Evolutionary conservation across 1,140 invertebrate genomes (phyloP).

Genomic region (Danaus plexippus): DNA sequence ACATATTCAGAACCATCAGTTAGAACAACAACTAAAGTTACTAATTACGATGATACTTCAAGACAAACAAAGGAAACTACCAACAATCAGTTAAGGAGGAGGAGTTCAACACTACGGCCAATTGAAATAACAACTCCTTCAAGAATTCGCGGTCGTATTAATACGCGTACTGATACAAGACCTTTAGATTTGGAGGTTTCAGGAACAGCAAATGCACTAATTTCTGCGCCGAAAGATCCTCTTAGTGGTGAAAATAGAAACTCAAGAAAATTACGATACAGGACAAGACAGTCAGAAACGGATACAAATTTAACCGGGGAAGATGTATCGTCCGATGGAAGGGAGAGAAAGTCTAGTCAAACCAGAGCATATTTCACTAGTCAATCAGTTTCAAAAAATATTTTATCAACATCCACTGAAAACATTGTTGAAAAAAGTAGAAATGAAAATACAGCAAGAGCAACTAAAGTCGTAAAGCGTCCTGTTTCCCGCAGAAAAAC

Average conservation of each 20-base stretch:
- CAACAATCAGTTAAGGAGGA: conserved; percentile 43
- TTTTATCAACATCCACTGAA: conserved; percentile 36
- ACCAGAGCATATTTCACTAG: conserved; percentile 43
- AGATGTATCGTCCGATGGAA: conserved; percentile 31
- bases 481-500: conserved; percentile 42
- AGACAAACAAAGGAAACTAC: neutral
- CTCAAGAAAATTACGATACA: conserved; percentile 54
- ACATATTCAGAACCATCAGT: neutral
- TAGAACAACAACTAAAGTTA: no score
- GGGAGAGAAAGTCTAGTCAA: conserved; percentile 57
- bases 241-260: conserved; percentile 46
- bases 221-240: conserved; percentile 40
- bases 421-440: conserved; percentile 17
- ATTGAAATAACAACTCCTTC: conserved; percentile 25
- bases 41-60: no score
- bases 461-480: conserved; percentile 41
- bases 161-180: conserved; percentile 37
- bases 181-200: conserved; percentile 47
- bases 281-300: conserved; percentile 47
- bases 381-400: conserved; percentile 37
- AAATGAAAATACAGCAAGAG: conserved; percentile 12
- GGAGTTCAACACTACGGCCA: conserved; percentile 35
- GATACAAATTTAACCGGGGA: conserved; percentile 63
- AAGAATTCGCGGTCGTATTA: conserved; percentile 40
- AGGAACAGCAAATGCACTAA: conserved; percentile 54